Conservation (phyloP, 2,888 invertebrate species). For the Sinohyriopsis cumingii region DNA sequence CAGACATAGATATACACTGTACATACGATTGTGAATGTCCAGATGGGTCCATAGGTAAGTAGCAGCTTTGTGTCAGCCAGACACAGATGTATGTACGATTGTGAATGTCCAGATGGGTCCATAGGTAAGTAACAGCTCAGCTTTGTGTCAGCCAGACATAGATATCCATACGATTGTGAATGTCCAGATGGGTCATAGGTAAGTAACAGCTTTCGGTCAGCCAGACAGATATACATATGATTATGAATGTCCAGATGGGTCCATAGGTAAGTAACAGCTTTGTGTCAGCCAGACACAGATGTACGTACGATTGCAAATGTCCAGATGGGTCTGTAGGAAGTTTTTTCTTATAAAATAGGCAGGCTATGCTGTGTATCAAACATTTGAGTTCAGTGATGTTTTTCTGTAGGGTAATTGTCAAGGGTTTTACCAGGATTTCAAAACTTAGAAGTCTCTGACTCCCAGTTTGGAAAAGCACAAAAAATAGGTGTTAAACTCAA, state of each 20-base stretch:
- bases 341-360: too few species aligned
- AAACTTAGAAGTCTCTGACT: too few species aligned
- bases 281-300: conserved; percentile 83
- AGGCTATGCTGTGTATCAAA: too few species aligned
- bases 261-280: conserved; percentile 76
- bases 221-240: conserved; percentile 80
- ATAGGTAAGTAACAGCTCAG: conserved; percentile 82
- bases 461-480: too few species aligned
- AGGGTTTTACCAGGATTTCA: too few species aligned
- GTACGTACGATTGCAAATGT: conserved; percentile 87
- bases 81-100: conserved; percentile 82
- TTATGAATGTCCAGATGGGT: conserved; percentile 82
- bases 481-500: too few species aligned
- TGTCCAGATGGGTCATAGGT: conserved; percentile 77
- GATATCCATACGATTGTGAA: conserved; percentile 80
- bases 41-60: conserved; percentile 61
- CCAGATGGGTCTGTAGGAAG: conserved; percentile 71
- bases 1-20: conserved; percentile 80
- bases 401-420: too few species aligned
- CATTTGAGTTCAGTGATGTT: too few species aligned
- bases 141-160: conserved; percentile 84
- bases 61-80: conserved; percentile 84
- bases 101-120: conserved; percentile 80
- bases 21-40: conserved; percentile 87
- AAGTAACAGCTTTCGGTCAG: conserved; percentile 81